Base-by-base conservation (phyloP, 92 coral and sea anemone species). In the Phenganax subtilis region DNA sequence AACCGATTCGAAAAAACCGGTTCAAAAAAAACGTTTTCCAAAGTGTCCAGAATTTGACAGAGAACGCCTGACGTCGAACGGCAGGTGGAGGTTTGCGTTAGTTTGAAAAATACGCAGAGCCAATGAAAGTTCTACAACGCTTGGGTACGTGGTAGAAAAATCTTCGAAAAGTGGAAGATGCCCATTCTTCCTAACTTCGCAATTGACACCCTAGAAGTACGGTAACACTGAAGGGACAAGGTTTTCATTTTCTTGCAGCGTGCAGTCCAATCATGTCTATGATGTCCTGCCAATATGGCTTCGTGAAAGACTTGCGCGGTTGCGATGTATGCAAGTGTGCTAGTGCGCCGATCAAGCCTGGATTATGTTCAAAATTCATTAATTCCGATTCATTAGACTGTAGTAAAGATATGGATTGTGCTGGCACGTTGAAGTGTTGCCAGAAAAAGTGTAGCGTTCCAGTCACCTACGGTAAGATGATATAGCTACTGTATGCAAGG, bases 251-350 rank as follows among this genome's bases (percentile, higher is more conserved):
- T 59, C 2, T 76, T 69, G 65, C 86, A 93, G 98, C 81, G 15
- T 93, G 98, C 27, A 76, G 69, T 3, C 98, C 92, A n/a, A 90
- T 90, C 1, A 81, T 62, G 84, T 93, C 97, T 82, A 88, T 61
- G 56, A 84, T 91, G 90, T 93, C 90, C 87, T 93, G 98, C 73
- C 61, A 85, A 55, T 84, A 29, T 90, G 98, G 98, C 51, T 93
- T 84, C 80, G 96, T 76, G 29, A 90, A 90, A 57, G 97, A 89
- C 71, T 86, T 84, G 44, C 88, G 90, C 77, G 97, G 97, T 52
- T 93, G 98, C 55, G 91, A 93, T 1, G 81, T 87, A 0, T 93
- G 98, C 78, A 84, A 80, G 75, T 93, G 98, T 44, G 87, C 87
- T 8, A 71, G 57, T 9, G 90, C 65, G 37, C 89, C 92, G 4